Conservation (phyloP, 2,888 invertebrate species). For the Leptinotarsa haldemani region DNA sequence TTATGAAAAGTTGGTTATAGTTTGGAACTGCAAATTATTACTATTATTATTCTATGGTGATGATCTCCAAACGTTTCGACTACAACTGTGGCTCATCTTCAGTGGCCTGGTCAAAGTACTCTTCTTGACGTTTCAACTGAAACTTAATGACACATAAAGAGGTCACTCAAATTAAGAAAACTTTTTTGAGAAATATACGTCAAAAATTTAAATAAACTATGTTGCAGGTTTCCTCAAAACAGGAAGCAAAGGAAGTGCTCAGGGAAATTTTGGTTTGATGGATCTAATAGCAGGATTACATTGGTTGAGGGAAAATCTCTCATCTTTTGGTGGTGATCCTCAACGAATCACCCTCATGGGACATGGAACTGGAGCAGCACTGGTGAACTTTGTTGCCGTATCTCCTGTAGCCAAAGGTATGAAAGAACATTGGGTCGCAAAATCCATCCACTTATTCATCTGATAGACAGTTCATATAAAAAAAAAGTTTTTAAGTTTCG, state of each 20-base stretch:
- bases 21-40: too few species aligned
- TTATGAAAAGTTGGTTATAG: too few species aligned
- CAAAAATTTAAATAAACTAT: neutral
- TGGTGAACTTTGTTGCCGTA: conserved; percentile 95
- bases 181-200: too few species aligned
- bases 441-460: neutral
- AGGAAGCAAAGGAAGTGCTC: conserved; percentile 87
- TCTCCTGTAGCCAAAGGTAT: conserved; percentile 95
- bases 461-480: too few species aligned
- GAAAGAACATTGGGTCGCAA: neutral
- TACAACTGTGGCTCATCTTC: too few species aligned
- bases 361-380: conserved; percentile 95
- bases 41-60: too few species aligned
- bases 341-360: conserved; percentile 94
- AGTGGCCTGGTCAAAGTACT: too few species aligned
- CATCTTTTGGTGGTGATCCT: conserved; percentile 95
- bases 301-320: conserved; percentile 95
- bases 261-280: conserved; percentile 93
- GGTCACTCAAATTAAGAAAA: too few species aligned
- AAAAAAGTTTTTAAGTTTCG: too few species aligned
- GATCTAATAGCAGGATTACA: conserved; percentile 94
- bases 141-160: too few species aligned
- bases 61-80: too few species aligned
- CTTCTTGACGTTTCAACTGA: too few species aligned
- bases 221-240: conserved; percentile 89